These are phyloP conservation scores for Eunapius fragilis DNA, from an alignment of 37 sponge, comb jelly and placozoan genomes.

Conservation along the genomic window DNA sequence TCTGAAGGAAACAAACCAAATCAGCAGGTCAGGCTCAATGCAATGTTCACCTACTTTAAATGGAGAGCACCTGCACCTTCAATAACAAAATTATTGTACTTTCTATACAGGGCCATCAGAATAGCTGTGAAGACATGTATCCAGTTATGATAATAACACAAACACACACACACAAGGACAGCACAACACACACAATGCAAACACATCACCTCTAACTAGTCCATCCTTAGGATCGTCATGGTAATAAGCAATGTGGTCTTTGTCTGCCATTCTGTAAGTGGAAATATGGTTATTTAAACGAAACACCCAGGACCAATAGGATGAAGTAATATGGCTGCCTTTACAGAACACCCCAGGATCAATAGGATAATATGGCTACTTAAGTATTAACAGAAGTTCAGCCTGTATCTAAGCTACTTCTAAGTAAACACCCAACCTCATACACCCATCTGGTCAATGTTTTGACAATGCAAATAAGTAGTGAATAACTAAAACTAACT, in stretches of 20 bases:
- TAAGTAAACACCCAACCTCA: too few species aligned
- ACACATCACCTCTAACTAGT: constrained; percentile 48
- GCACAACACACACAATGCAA: not conserved
- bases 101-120: constrained; percentile 70
- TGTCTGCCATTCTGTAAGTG: constrained; percentile 22
- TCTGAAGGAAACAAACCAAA: constrained; percentile 1
- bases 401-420: too few species aligned
- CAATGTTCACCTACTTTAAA: constrained; percentile 35
- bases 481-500: too few species aligned
- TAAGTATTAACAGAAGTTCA: too few species aligned
- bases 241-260: constrained; percentile 45
- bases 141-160: not conserved
- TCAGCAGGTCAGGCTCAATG: not conserved
- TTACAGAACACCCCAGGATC: too few species aligned
- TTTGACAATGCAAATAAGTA: too few species aligned
- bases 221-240: constrained; percentile 66
- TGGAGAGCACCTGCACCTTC: constrained; percentile 56
- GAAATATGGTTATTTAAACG: not conserved
- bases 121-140: constrained; percentile 22
- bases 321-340: too few species aligned
- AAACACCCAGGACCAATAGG: too few species aligned
- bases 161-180: not conserved
- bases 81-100: constrained; percentile 44
- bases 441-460: too few species aligned
- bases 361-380: too few species aligned